Evolutionary conservation across 2,113 vertebrate genomes (phyloP).

Genomic region (Phasianus colchicus): DNA sequence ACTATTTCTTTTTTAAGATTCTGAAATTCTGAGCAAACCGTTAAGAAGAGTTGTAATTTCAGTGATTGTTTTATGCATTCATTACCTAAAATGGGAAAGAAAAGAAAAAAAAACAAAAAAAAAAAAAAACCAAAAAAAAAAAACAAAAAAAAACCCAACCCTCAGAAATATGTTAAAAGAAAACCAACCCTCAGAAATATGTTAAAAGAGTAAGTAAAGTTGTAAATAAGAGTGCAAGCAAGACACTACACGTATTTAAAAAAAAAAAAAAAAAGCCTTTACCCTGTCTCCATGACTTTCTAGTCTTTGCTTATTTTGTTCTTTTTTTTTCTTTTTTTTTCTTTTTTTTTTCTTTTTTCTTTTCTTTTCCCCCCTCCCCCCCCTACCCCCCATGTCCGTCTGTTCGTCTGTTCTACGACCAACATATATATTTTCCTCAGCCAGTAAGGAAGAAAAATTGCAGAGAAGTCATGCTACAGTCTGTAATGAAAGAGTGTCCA

Average conservation of each 20-base stretch:
- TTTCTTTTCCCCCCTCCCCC: neutral
- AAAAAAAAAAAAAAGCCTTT: neutral
- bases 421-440: neutral
- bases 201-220: neutral
- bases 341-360: neutral
- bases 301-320: neutral
- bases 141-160: too few species aligned
- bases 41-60: neutral
- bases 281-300: neutral
- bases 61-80: neutral
- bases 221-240: rapidly evolving
- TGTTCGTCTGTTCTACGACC: neutral
- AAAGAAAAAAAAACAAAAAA: neutral
- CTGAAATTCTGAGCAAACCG: neutral
- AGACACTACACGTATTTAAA: neutral
- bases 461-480: neutral
- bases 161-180: too few species aligned
- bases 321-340: neutral
- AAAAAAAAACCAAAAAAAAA: too few species aligned
- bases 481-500: neutral
- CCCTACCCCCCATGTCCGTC: rapidly evolving
- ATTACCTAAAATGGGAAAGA: neutral
- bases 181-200: neutral
- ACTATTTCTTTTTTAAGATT: neutral
- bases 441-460: neutral